Evolutionary conservation across 2,888 invertebrate species (phyloP).

Genomic region (Hirudinaria manillensis): DNA sequence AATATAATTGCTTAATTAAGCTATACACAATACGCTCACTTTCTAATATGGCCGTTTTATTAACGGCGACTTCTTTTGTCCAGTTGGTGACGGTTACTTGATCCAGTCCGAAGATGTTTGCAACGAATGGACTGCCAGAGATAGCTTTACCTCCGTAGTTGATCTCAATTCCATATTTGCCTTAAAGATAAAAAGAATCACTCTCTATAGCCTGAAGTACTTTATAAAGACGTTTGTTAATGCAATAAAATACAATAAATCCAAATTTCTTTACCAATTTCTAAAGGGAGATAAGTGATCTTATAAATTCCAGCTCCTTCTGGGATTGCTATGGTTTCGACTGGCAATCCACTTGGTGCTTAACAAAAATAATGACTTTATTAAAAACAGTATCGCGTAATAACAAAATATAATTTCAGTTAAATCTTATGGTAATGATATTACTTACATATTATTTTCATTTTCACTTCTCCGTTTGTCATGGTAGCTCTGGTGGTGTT

Average conservation of each 20-base stretch:
- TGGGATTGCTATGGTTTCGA: conserved; percentile 74
- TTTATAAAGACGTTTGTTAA: neutral
- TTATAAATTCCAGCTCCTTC: conserved; percentile 69
- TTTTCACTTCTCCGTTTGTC: conserved; percentile 23
- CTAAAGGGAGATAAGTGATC: conserved; percentile 82
- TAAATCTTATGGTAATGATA: neutral
- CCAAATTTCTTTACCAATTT: conserved; percentile 60
- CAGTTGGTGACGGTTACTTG: conserved; percentile 77
- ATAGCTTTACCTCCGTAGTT: conserved; percentile 53
- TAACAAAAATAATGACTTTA: conserved; percentile 45
- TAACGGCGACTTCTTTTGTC: conserved; percentile 64
- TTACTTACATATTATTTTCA: conserved; percentile 32
- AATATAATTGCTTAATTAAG: neutral
- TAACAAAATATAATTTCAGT: neutral
- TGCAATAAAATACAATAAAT: too few species aligned
- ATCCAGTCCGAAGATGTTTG: conserved; percentile 66
- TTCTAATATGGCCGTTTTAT: conserved; percentile 88
- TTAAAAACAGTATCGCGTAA: neutral
- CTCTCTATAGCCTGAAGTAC: neutral
- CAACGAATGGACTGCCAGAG: conserved; percentile 56
- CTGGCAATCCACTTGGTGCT: conserved; percentile 69
- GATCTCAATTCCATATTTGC: conserved; percentile 59
- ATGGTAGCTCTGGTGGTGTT: conserved; percentile 28
- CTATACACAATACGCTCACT: conserved; percentile 61
- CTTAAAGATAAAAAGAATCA: conserved; percentile 44